These are phyloP conservation scores for Coccyzus lansbergi DNA, from an alignment of 2,797 vertebrate genomes.

Conservation along the genomic window DNA sequence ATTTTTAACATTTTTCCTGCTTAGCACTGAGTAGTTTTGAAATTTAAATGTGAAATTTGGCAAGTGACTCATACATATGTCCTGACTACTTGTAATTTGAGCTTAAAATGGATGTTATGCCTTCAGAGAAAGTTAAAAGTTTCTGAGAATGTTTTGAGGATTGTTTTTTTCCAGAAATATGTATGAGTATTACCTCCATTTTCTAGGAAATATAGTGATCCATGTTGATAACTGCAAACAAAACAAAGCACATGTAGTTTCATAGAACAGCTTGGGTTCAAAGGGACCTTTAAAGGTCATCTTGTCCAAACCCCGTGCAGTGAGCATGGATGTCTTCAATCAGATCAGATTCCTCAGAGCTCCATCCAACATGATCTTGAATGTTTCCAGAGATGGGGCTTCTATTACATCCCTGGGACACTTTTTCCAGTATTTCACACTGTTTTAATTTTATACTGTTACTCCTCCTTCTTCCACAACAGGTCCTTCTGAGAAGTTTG, in stretches of 20 bases:
- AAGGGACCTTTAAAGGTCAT: not conserved
- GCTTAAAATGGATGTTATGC: not conserved
- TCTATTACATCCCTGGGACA: too few relatives aligned
- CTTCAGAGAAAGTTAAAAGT: not conserved
- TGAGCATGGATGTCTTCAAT: too few relatives aligned
- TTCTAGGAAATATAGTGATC: not conserved
- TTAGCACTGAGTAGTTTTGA: not conserved
- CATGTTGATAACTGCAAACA: not conserved
- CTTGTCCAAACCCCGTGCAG: too few relatives aligned
- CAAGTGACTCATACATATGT: slow-evolving; percentile 7
- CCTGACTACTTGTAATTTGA: not conserved
- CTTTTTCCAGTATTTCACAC: too few relatives aligned
- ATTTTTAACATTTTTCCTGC: slow-evolving; percentile 8
- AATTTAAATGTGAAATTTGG: slow-evolving; percentile 1
- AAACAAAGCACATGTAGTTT: not conserved
- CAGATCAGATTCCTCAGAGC: too few relatives aligned
- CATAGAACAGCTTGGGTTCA: not conserved
- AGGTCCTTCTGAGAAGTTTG: too few relatives aligned
- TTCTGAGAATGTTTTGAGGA: not conserved
- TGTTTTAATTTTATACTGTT: too few relatives aligned
- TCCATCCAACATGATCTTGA: too few relatives aligned
- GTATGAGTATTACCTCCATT: not conserved
- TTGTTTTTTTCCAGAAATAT: not conserved
- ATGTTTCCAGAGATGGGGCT: too few relatives aligned
- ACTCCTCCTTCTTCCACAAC: too few relatives aligned